A percentile compares a stretch with the other conserved stretches of the same genome.
Conservation (phyloP, 2,113 vertebrate species). For the Zapornia atra region DNA sequence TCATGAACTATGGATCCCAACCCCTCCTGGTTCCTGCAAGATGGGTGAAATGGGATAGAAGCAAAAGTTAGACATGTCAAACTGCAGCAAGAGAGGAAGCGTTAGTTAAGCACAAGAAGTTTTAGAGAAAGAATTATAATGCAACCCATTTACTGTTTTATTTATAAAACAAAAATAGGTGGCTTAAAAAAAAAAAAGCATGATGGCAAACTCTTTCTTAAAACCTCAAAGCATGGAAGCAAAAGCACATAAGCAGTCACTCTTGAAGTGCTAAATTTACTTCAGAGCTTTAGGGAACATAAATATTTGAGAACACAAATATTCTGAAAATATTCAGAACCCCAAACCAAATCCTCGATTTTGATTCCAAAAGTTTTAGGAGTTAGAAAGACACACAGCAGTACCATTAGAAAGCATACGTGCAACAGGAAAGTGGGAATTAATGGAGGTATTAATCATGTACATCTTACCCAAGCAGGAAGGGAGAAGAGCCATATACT, state of each 20-base stretch:
- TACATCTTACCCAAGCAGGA: slow-evolving; percentile 92
- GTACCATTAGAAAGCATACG: slow-evolving; percentile 55
- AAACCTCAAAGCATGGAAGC: slow-evolving; percentile 52
- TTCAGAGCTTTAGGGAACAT: background rate
- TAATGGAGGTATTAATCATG: slow-evolving; percentile 22
- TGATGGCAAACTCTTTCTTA: slow-evolving; percentile 43
- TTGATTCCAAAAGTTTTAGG: background rate
- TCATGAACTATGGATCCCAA: slow-evolving; percentile 96
- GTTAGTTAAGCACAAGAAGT: slow-evolving; percentile 79
- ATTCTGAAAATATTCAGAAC: slow-evolving; percentile 51
- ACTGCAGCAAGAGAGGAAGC: slow-evolving; percentile 73
- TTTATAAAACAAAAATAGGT: slow-evolving; percentile 50
- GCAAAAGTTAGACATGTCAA: slow-evolving; percentile 86
- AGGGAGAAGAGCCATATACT: slow-evolving; percentile 88
- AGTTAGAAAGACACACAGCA: background rate
- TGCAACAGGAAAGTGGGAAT: slow-evolving; percentile 65
- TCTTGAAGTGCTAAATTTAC: slow-evolving; percentile 13
- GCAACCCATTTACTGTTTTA: slow-evolving; percentile 22
- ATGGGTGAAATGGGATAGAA: slow-evolving; percentile 90
- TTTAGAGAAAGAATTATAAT: slow-evolving; percentile 9
- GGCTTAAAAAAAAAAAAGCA: slow-evolving; percentile 12
- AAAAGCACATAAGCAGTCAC: slow-evolving; percentile 31
- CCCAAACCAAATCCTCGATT: background rate
- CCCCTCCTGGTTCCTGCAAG: slow-evolving; percentile 97
- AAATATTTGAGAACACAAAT: background rate